Evolutionary conservation across 2,113 vertebrate species (phyloP).

Genomic region (Okapia johnstoni): DNA sequence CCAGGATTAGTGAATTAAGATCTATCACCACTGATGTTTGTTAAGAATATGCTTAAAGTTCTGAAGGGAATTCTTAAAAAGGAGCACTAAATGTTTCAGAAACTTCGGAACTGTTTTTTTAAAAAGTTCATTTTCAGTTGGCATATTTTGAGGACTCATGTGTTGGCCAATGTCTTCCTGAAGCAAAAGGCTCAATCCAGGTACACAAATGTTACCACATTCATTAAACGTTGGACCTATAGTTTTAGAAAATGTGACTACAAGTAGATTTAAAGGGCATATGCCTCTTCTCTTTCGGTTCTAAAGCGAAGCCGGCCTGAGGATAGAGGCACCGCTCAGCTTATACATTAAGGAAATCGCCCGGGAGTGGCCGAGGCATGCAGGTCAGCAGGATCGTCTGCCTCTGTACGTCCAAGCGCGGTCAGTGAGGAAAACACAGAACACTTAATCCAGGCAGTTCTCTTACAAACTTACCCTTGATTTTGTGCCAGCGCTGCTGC

Average conservation of each 20-base stretch:
- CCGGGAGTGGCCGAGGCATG: fast-evolving
- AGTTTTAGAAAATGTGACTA: not conserved
- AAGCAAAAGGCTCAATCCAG: not conserved
- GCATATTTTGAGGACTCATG: not conserved
- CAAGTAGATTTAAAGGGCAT: not conserved
- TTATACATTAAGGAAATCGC: not conserved
- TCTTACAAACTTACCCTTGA: not conserved
- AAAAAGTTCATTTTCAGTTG: not conserved
- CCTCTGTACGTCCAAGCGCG: fast-evolving
- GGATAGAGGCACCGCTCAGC: not conserved
- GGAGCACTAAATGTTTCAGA: not conserved
- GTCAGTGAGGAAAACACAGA: not conserved
- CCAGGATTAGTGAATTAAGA: not conserved
- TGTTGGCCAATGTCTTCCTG: not conserved
- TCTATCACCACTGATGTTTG: not conserved
- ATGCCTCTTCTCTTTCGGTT: not conserved
- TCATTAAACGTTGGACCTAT: not conserved
- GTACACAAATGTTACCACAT: not conserved
- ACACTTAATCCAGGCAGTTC: not conserved
- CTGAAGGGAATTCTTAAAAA: not conserved
- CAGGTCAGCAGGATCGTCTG: too few relatives aligned
- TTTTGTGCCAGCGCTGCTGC: not conserved
- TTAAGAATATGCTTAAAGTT: not conserved
- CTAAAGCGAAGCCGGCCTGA: not conserved
- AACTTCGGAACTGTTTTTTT: not conserved